Base-by-base conservation (phyloP, 2,888 invertebrate genomes). In the Tipula vernalis region DNA sequence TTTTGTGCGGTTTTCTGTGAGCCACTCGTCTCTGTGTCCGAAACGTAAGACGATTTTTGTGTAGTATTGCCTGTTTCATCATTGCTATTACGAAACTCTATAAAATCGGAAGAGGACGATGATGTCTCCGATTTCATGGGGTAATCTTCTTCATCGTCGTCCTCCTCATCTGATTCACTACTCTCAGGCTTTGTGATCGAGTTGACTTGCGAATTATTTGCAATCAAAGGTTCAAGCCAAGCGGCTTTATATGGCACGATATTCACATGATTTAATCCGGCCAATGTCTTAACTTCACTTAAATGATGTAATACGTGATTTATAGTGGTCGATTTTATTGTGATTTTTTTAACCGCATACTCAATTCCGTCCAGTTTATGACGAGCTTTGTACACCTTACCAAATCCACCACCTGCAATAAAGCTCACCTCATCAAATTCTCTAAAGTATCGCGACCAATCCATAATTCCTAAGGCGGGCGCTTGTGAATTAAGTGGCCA, bases 191-290 rank as follows among this genome's bases (percentile, higher is more conserved):
- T 87, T 36, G 87, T 85, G 18, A 84, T 87, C 42, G 1, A 42
- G 13, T 84, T 86, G 1, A 8, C 41, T n/a, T n/a, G 39, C 51
- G 10, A 47, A 36, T 57, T 86, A 36, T 92, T 92, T 88, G 93
- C 93, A 88, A 94, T 92, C 91, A 93, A 92, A 0, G 94, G 93
- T 90, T 96, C 96, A 42, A 96, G 91, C 97, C 97, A 97, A 0
- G 96, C 96, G 0, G 95, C 95, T 92, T 96, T 96, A 89, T 96
- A 97, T 36, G 95, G 94, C 5, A 97, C 96, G 88, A 97, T 95
- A 90, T 96, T 96, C 0, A 94, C 93, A 91, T 96, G 96, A 89
- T 95, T 95, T 39, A 96, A 91, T 89, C 94, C 94, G 0, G 97
- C 96, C 88, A 96, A 93, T 2, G 96, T 95, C 91, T 96, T 96